A percentile compares a stretch with the other conserved stretches of the same genome.
phyloP scores from a whole-genome alignment of 2,888 invertebrate species.

The Dexiosoma caninum region DNA sequence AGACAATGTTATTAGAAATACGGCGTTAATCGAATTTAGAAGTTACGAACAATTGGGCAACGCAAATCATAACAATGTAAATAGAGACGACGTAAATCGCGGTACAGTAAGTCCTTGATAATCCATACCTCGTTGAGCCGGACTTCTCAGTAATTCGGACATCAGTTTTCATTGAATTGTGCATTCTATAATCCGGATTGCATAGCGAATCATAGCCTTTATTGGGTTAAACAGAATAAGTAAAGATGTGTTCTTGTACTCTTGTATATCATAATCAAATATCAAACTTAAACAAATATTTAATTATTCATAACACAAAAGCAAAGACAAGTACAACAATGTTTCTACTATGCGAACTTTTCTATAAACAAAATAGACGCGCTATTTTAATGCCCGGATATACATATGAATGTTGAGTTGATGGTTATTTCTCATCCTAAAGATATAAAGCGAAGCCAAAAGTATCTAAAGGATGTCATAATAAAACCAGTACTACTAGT shows the following conservation, averaged over 20 bases:
- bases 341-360: constrained; percentile 60
- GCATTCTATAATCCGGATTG: no score
- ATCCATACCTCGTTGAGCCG: no score
- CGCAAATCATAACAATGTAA: no score
- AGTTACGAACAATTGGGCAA: no score
- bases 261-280: constrained; percentile 56
- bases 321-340: constrained; percentile 63
- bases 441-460: constrained; percentile 20
- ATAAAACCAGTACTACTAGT: constrained; percentile 75
- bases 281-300: constrained; percentile 71
- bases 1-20: no score
- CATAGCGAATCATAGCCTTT: no score
- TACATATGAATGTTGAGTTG: constrained; percentile 61
- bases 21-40: no score
- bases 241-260: neutral
- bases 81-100: no score
- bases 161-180: no score
- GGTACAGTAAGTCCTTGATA: no score
- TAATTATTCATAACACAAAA: constrained; percentile 77
- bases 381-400: no score
- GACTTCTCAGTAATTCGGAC: no score
- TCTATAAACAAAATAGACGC: constrained; percentile 9
- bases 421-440: constrained; percentile 51
- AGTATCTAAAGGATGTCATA: constrained; percentile 72
- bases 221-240: constrained; percentile 1